Base-by-base conservation (phyloP, 2,888 invertebrate species). In the Lithophane leautieri region DNA sequence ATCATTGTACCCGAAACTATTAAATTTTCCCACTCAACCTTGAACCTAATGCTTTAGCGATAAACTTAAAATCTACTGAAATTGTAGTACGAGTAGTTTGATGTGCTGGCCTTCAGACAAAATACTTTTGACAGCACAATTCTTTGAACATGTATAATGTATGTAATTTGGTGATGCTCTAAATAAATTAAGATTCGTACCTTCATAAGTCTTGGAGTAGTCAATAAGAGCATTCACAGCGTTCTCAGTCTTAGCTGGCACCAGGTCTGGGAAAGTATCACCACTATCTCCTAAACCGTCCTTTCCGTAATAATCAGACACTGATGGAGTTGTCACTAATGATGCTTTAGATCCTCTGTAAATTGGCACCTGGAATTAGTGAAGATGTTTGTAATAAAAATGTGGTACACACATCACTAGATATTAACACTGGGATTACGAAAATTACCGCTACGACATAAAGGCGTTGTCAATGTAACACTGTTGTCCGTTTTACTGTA, bases 241-340 rank as follows among this genome's bases (percentile, higher is more conserved):
- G 84, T 97, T 97, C 81, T 97, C 96, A 0, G 92, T 89, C 80
- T 97, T 93, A 0, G 93, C 88, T n/a, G 93, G 92, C 0, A 97
- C 92, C 70, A 97, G 91, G 50, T 94, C 95, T 7, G 94, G 90
- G 3, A 93, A 92, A 0, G 94, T 95, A 14, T 93, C 92, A 0
- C 94, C 95, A 16, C 96, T 94, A 90, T 98, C 98, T 3, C 98
- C 98, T 77, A 98, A 97, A 4, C 98, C 98, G 92, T 98, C 98
- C 40, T 90, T 88, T 0, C 98, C 98, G 84, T 97, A 98, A 83
- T 95, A 94, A 22, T 92, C 87, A 0, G 88, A 90, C 1, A 90
- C 87, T 14, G 90, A 65, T 16, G 94, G 92, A 9, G 95, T 95
- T 11, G 85, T 92, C 4, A 97, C 91, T 44, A 97, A 83, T 25